Evolutionary conservation across 2,113 vertebrate species (phyloP).

Genomic region (Erythrolamprus reginae): DNA sequence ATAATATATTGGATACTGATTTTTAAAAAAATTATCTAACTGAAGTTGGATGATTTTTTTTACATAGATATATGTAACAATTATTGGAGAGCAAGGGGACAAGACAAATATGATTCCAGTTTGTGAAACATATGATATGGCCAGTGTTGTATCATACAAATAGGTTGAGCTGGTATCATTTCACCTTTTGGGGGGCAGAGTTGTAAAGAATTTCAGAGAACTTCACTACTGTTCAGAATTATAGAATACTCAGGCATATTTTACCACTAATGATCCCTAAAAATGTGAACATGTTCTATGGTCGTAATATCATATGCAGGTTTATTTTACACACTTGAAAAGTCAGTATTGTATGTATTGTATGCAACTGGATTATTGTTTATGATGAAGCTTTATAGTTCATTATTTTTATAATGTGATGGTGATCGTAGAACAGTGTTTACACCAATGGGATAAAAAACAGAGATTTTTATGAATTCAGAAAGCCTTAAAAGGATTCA

Average conservation of each 20-base stretch:
- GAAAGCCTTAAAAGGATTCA: background rate
- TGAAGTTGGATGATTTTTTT: background rate
- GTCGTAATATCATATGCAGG: background rate
- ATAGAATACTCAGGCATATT: background rate
- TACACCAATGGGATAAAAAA: background rate
- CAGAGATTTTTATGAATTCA: background rate
- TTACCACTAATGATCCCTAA: background rate
- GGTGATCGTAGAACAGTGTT: background rate
- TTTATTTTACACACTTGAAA: background rate
- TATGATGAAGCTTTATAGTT: background rate
- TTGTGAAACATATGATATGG: background rate
- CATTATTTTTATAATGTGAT: background rate
- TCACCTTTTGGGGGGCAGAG: background rate
- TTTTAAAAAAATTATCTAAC: background rate
- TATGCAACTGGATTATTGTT: background rate
- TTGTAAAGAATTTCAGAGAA: background rate
- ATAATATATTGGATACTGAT: background rate
- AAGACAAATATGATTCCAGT: background rate
- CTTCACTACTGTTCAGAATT: background rate
- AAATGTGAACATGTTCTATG: background rate
- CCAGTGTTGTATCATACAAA: background rate
- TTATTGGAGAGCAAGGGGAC: background rate
- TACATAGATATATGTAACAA: background rate
- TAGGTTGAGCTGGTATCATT: background rate
- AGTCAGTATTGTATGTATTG: background rate